Percentiles rank a stretch among this genome's conserved stretches.
phyloP scores from a whole-genome alignment of 2,797 vertebrate species.

The Enteromius unitaeniatus region DNA sequence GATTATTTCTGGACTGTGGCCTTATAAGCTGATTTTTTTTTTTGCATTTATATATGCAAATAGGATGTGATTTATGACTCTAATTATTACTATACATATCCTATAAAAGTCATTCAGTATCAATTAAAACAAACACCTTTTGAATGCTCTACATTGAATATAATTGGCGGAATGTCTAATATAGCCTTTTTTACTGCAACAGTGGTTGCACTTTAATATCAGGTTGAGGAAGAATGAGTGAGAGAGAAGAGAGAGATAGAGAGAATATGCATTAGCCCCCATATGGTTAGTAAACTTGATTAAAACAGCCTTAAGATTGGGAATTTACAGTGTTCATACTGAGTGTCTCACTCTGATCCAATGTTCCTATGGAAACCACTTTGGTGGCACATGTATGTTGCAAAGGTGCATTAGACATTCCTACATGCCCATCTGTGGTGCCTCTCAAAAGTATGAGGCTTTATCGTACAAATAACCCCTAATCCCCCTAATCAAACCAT shows the following conservation, averaged over 20 bases:
- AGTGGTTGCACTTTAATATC: not conserved
- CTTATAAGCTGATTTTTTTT: not conserved
- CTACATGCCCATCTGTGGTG: slow-evolving; percentile 39
- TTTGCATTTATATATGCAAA: not conserved
- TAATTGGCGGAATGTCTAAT: too few relatives aligned
- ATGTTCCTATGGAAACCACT: slow-evolving; percentile 71
- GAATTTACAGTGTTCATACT: slow-evolving; percentile 2
- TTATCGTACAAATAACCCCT: slow-evolving; percentile 41
- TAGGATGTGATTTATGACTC: not conserved
- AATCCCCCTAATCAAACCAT: slow-evolving; percentile 41
- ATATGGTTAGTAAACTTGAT: slow-evolving; percentile 30
- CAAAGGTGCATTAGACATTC: slow-evolving; percentile 30
- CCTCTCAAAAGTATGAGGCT: slow-evolving; percentile 28
- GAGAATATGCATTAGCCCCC: not conserved
- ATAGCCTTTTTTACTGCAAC: not conserved
- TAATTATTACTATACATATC: not conserved
- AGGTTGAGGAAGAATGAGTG: not conserved
- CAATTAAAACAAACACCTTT: not conserved
- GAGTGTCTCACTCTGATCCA: slow-evolving; percentile 38
- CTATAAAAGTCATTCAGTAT: not conserved
- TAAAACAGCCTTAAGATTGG: not conserved
- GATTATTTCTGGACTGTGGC: not conserved
- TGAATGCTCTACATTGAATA: not conserved
- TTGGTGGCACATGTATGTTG: slow-evolving; percentile 47
- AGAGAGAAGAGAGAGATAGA: not conserved